Evolutionary conservation across 2,888 invertebrate species (phyloP).

Genomic region (Sminthurides aquaticus): DNA sequence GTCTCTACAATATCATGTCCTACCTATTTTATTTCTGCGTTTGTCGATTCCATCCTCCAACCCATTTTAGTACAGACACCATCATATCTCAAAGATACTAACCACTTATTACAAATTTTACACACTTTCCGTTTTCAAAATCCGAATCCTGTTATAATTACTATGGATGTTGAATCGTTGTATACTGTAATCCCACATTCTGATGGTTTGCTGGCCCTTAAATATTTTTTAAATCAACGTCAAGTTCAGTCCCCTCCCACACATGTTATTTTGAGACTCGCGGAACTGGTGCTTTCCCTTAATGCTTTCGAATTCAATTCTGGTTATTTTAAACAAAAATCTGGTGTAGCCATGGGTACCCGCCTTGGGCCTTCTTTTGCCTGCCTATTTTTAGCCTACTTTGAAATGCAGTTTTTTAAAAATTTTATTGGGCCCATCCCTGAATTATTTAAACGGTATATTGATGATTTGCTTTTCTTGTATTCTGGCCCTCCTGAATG

Average conservation of each 20-base stretch:
- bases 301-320: not conserved
- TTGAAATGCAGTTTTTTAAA: not conserved
- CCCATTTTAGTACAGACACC: not conserved
- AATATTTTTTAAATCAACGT: not conserved
- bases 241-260: not conserved
- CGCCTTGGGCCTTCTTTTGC: not conserved
- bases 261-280: not conserved
- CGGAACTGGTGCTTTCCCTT: not conserved
- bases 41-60: not conserved
- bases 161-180: not conserved
- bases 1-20: not conserved
- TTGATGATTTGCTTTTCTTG: not conserved
- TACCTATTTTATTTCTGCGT: not conserved
- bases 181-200: not conserved
- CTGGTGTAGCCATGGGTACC: not conserved
- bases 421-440: not conserved
- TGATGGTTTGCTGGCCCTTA: not conserved
- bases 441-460: not conserved
- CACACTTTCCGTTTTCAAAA: not conserved
- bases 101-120: not conserved
- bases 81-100: constrained; percentile 1
- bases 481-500: not conserved
- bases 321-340: not conserved
- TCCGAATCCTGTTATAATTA: not conserved
- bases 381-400: not conserved